Evolutionary conservation across 2,888 invertebrate genomes (phyloP).

Genomic region (Aelia acuminata): DNA sequence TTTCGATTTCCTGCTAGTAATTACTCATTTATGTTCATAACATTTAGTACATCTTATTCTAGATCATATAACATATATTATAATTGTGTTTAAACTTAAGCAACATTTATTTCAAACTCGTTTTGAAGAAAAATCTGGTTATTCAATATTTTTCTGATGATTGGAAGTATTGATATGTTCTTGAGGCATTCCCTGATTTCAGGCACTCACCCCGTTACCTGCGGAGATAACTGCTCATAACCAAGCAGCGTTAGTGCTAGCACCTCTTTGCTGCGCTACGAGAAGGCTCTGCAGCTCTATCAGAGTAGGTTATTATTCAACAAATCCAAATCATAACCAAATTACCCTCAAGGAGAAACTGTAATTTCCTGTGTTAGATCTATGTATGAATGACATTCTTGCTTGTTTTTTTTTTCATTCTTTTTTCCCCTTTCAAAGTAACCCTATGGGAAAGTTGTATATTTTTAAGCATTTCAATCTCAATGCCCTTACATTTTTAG

Average conservation of each 20-base stretch:
- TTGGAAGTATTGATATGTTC: slow-evolving; percentile 12
- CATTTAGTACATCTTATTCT: too few species aligned
- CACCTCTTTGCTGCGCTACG: slow-evolving; percentile 4
- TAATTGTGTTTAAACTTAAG: too few species aligned
- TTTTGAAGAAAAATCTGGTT: neutral
- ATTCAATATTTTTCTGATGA: neutral
- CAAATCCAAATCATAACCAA: slow-evolving; percentile 21
- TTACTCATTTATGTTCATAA: too few species aligned
- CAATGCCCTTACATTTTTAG: slow-evolving; percentile 20
- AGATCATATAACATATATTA: too few species aligned
- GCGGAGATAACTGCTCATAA: slow-evolving; percentile 45
- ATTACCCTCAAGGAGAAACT: neutral
- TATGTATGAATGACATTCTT: neutral
- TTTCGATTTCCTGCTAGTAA: too few species aligned
- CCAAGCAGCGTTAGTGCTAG: slow-evolving; percentile 27
- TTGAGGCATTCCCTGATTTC: slow-evolving; percentile 37
- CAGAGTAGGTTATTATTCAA: slow-evolving; percentile 37
- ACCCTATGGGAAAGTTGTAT: too few species aligned
- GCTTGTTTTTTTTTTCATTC: neutral
- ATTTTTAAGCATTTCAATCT: too few species aligned
- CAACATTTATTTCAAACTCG: neutral
- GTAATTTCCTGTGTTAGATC: neutral
- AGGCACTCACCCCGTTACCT: slow-evolving; percentile 49
- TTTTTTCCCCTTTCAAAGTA: too few species aligned
- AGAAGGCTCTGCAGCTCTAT: slow-evolving; percentile 14